phyloP scores from a whole-genome alignment of 2,888 invertebrate species.

The Falcaria lacertinaria region DNA sequence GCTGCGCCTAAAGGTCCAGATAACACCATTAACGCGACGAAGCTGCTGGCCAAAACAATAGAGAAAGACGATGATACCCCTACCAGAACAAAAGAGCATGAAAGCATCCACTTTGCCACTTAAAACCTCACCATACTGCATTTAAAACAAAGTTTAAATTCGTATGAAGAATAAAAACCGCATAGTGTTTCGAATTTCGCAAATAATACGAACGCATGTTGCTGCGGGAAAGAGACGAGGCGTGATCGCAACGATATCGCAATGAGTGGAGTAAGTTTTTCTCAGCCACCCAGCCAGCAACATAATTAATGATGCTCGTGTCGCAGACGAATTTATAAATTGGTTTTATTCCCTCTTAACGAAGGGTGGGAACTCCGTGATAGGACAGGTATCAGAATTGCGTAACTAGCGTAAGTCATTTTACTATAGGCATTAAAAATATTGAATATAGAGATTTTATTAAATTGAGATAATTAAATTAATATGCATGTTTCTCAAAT shows the following conservation, averaged over 20 bases:
- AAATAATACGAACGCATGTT: conserved; percentile 16
- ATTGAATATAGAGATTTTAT: no score
- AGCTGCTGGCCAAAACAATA: conserved; percentile 63
- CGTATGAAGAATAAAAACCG: conserved; percentile 16
- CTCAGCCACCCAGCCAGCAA: conserved; percentile 80
- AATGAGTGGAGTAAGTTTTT: conserved; percentile 79
- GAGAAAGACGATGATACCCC: conserved; percentile 53
- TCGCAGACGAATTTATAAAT: conserved; percentile 78
- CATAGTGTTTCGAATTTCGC: not conserved
- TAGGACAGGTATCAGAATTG: conserved; percentile 51
- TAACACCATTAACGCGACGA: conserved; percentile 78
- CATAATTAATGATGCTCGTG: conserved; percentile 78
- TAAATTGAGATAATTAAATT: no score
- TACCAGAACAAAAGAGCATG: conserved; percentile 19
- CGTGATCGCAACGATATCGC: conserved; percentile 71
- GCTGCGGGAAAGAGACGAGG: conserved; percentile 57
- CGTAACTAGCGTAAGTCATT: conserved; percentile 27
- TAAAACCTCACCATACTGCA: conserved; percentile 16
- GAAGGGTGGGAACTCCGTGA: conserved; percentile 60
- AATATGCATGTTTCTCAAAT: no score
- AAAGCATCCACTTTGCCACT: conserved; percentile 5
- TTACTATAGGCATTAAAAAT: not conserved
- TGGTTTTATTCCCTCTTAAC: conserved; percentile 72
- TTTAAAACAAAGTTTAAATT: conserved; percentile 12
- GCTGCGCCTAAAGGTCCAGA: conserved; percentile 74